A percentile compares a stretch with the other conserved stretches of the same genome.
Conservation (phyloP, 2,888 invertebrate species). For the Amphimallon solstitiale region DNA sequence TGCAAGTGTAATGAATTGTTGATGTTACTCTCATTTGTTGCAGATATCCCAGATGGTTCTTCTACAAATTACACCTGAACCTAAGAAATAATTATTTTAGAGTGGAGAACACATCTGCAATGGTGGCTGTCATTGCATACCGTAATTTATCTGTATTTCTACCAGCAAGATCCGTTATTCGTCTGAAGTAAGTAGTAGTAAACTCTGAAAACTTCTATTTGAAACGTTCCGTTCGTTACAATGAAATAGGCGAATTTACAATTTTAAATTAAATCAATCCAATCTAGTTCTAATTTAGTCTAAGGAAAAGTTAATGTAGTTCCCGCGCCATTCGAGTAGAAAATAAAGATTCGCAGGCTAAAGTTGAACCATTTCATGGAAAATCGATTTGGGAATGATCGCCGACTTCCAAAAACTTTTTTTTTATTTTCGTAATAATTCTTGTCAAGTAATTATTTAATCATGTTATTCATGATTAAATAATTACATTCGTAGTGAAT, state of each 20-base stretch:
- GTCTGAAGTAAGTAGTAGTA: constrained; percentile 68
- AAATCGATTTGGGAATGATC: no score
- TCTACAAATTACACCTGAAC: constrained; percentile 48
- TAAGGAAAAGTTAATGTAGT: neutral
- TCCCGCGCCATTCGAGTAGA: neutral
- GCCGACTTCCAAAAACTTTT: no score
- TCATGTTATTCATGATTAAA: no score
- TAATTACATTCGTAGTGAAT: no score
- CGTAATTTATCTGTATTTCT: constrained; percentile 72
- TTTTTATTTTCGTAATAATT: no score
- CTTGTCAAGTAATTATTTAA: no score
- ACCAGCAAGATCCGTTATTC: constrained; percentile 70
- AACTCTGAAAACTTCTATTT: constrained; percentile 10
- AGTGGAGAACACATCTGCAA: constrained; percentile 37
- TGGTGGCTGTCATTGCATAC: constrained; percentile 67
- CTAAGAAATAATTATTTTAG: constrained; percentile 43
- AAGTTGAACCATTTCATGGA: neutral
- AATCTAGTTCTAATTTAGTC: constrained; percentile 16
- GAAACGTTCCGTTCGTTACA: constrained; percentile 19
- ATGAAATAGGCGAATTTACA: constrained; percentile 24
- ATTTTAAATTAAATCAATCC: constrained; percentile 17
- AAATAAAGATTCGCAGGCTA: neutral
- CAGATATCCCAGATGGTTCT: constrained; percentile 48
- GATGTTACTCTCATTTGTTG: constrained; percentile 24
- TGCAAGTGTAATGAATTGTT: neutral